Conservation (phyloP, 1,140 invertebrate genomes). For the Drosophila setifemur region DNA sequence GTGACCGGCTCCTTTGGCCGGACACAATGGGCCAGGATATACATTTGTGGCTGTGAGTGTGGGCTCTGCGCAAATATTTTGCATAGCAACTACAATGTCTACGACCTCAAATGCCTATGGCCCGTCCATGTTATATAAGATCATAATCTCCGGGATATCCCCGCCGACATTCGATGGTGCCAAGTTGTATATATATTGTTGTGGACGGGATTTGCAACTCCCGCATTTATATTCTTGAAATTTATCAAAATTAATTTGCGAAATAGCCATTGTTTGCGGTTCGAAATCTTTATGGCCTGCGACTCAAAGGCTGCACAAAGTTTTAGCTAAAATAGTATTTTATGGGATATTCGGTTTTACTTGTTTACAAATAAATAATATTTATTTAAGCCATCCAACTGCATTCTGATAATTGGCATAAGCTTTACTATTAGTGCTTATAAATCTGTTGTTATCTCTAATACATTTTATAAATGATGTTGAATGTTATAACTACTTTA, state of each 20-base stretch:
- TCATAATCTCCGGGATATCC: conserved; percentile 24
- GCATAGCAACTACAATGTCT: conserved; percentile 40
- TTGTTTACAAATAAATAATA: too few species aligned
- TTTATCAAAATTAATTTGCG: background rate
- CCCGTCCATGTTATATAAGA: conserved; percentile 34
- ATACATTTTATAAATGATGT: too few species aligned
- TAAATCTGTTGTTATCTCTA: too few species aligned
- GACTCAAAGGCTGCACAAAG: too few species aligned
- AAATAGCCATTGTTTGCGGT: background rate
- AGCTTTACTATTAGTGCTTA: too few species aligned
- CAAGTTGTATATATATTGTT: conserved; percentile 11
- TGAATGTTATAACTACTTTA: too few species aligned
- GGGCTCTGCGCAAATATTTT: conserved; percentile 38
- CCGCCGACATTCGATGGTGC: conserved; percentile 8
- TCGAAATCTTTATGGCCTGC: background rate
- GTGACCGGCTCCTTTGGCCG: conserved; percentile 28
- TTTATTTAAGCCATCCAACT: too few species aligned
- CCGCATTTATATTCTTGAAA: background rate
- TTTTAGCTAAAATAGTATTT: too few species aligned
- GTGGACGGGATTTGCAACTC: background rate
- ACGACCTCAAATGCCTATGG: conserved; percentile 41
- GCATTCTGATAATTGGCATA: too few species aligned
- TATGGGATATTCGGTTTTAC: too few species aligned
- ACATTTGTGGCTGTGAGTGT: conserved; percentile 4
- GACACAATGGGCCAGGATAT: conserved; percentile 33